A percentile compares a stretch with the other conserved stretches of the same genome.
phyloP scores from a whole-genome alignment of 2,113 vertebrate genomes.

The Hippocampus barbouri region DNA sequence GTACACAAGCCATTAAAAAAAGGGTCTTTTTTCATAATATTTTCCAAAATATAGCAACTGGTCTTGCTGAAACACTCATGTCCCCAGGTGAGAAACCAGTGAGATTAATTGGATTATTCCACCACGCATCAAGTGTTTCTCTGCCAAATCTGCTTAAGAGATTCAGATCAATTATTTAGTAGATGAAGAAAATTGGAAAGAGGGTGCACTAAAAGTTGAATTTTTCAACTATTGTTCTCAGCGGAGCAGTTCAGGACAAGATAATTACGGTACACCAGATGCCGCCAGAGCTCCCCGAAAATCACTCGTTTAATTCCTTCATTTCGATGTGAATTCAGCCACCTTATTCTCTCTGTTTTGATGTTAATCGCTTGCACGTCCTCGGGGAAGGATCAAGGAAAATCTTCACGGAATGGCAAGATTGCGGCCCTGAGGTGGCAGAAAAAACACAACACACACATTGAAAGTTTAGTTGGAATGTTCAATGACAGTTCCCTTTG shows the following conservation, averaged over 20 bases:
- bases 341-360: conserved; percentile 16
- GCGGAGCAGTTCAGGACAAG: conserved; percentile 29
- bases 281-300: conserved; percentile 34
- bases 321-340: conserved; percentile 17
- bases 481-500: not conserved
- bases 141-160: conserved; percentile 30
- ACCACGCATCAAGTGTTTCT: conserved; percentile 24
- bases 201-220: conserved; percentile 28
- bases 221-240: conserved; percentile 43
- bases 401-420: not conserved
- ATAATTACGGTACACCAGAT: conserved; percentile 41
- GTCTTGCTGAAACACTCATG: not conserved
- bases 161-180: conserved; percentile 24
- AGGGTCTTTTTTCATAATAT: too few species aligned
- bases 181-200: conserved; percentile 38
- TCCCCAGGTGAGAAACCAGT: conserved; percentile 3
- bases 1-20: not conserved
- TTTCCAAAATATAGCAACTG: not conserved
- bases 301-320: conserved; percentile 19
- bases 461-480: not conserved
- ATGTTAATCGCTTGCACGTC: conserved; percentile 29
- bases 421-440: not conserved
- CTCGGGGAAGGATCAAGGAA: not conserved
- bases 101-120: conserved; percentile 34
- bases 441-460: not conserved